A percentile compares a stretch with the other conserved stretches of the same genome.
These are phyloP conservation scores for Campaea margaritaria DNA, from an alignment of 2,888 invertebrate genomes.

Conservation along the genomic window DNA sequence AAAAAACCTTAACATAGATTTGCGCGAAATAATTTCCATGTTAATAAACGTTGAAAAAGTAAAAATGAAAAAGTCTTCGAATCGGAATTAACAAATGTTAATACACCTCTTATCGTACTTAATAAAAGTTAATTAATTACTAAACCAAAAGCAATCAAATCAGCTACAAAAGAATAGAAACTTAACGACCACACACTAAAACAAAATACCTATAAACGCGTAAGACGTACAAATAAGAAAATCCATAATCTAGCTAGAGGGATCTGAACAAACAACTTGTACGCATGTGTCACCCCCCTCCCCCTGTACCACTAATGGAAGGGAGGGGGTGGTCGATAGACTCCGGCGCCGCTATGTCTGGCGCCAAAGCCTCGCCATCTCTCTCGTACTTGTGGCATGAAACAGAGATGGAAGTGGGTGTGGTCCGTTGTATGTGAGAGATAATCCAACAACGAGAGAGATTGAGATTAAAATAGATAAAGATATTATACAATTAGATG, in stretches of 20 bases:
- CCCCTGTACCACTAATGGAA: not conserved
- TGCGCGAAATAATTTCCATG: too few species aligned
- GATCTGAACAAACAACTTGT: slow-evolving; percentile 65
- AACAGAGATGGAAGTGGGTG: slow-evolving; percentile 25
- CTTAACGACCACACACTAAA: slow-evolving; percentile 24
- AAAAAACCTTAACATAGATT: too few species aligned
- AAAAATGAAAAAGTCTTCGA: too few species aligned
- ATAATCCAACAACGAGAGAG: not conserved
- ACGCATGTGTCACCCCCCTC: slow-evolving; percentile 65
- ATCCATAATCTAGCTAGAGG: slow-evolving; percentile 60
- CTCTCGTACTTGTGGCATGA: slow-evolving; percentile 25
- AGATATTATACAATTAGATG: too few species aligned
- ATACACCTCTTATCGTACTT: not conserved
- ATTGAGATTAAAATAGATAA: not conserved
- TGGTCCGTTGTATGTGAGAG: slow-evolving; percentile 7
- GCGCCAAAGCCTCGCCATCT: slow-evolving; percentile 56
- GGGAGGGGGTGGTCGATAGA: slow-evolving; percentile 65
- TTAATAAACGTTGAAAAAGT: not conserved
- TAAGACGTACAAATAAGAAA: slow-evolving; percentile 43
- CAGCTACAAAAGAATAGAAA: slow-evolving; percentile 2
- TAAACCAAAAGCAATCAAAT: slow-evolving; percentile 27
- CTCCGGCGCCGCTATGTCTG: slow-evolving; percentile 81
- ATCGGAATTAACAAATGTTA: too few species aligned
- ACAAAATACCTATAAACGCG: slow-evolving; percentile 26
- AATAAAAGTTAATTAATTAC: slow-evolving; percentile 1